phyloP scores from a whole-genome alignment of 2,888 invertebrate genomes.

The Lasius platythorax region DNA sequence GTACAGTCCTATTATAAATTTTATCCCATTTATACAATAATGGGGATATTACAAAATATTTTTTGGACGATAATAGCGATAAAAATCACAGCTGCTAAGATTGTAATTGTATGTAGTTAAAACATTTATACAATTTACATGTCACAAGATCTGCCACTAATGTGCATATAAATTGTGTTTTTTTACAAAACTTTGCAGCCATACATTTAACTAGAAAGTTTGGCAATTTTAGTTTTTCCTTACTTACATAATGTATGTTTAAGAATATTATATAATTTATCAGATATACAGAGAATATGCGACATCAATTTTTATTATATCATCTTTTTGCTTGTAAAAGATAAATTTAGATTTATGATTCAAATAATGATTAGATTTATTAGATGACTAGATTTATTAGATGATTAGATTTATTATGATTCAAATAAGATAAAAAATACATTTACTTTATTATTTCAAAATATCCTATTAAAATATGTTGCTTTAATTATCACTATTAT shows the following conservation, averaged over 20 bases:
- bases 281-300: not conserved
- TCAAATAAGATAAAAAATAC: not conserved
- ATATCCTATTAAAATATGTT: not conserved
- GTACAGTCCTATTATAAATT: not conserved
- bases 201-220: not conserved
- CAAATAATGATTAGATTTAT: not conserved
- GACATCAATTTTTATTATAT: not conserved
- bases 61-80: not conserved
- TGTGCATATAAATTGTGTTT: not conserved
- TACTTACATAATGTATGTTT: not conserved
- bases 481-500: not conserved
- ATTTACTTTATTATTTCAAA: slow-evolving; percentile 4
- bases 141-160: not conserved
- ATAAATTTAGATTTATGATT: not conserved
- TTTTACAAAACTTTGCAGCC: not conserved
- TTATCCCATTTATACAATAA: not conserved
- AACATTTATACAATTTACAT: not conserved
- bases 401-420: not conserved
- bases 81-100: not conserved
- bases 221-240: not conserved
- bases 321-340: not conserved
- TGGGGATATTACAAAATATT: not conserved
- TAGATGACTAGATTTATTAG: not conserved
- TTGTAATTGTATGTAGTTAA: not conserved
- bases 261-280: slow-evolving; percentile 17